A percentile compares a stretch with the other conserved stretches of the same genome.
Conservation (phyloP, 2,113 vertebrate species). For the Ailuropoda melanoleuca region DNA sequence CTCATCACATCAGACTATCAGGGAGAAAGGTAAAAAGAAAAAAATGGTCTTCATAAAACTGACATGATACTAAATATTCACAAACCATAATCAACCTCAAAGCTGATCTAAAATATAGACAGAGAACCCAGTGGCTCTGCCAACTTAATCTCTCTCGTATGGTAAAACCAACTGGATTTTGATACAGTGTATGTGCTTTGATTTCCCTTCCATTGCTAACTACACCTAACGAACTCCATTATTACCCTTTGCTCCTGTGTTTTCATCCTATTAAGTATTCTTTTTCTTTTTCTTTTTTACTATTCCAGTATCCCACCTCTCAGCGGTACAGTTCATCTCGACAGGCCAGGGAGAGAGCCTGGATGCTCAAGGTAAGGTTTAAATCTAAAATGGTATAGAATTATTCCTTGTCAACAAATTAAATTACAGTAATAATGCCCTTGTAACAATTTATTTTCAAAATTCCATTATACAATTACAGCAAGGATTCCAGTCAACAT, state of each 20-base stretch:
- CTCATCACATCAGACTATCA: background rate
- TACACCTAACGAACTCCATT: constrained; percentile 52
- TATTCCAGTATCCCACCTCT: constrained; percentile 76
- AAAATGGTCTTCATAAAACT: background rate
- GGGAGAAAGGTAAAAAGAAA: background rate
- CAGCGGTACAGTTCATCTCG: constrained; percentile 78
- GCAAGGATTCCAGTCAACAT: background rate
- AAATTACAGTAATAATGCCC: background rate
- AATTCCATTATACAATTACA: background rate
- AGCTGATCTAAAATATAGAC: constrained; percentile 53
- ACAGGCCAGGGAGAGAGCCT: constrained; percentile 81
- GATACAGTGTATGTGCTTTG: constrained; percentile 47
- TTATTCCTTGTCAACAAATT: background rate
- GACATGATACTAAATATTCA: constrained; percentile 14
- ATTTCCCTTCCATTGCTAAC: constrained; percentile 47
- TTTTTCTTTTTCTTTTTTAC: background rate
- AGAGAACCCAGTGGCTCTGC: constrained; percentile 61
- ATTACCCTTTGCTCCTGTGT: constrained; percentile 7
- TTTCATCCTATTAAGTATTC: constrained; percentile 61
- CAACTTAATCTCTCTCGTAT: constrained; percentile 63
- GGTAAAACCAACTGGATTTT: constrained; percentile 60
- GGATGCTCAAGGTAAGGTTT: constrained; percentile 87
- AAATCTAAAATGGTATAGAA: background rate
- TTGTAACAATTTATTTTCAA: background rate
- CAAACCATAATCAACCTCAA: constrained; percentile 10